Conservation (phyloP, 1,140 invertebrate genomes). For the Drosophila dunni region DNA sequence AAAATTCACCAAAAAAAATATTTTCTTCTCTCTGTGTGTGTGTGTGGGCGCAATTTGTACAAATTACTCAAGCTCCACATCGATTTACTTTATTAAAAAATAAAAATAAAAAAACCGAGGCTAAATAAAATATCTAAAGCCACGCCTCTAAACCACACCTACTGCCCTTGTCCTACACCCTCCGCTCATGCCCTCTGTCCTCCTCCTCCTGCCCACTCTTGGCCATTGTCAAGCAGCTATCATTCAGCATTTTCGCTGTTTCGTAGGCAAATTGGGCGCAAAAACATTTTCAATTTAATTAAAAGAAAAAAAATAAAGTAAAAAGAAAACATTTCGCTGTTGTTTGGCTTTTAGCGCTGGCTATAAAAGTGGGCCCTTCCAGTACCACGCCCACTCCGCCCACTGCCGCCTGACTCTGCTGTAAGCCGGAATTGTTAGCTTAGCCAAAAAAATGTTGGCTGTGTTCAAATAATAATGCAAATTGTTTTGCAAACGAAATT, state of each 20-base stretch:
- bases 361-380: slow-evolving; percentile 1
- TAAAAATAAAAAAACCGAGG: slow-evolving; percentile 16
- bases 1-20: slow-evolving; percentile 18
- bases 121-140: slow-evolving; percentile 34
- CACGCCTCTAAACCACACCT: neutral
- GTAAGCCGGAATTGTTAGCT: slow-evolving; percentile 46
- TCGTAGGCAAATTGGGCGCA: slow-evolving; percentile 58
- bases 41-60: slow-evolving; percentile 70
- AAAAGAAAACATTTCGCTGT: slow-evolving; percentile 33
- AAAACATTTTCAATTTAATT: slow-evolving; percentile 80
- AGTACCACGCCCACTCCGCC: no score
- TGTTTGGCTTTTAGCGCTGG: slow-evolving; percentile 26
- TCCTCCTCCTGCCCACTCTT: neutral
- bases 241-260: slow-evolving; percentile 44
- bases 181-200: neutral
- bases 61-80: slow-evolving; percentile 68
- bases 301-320: slow-evolving; percentile 61
- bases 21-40: neutral
- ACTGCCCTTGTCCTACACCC: neutral
- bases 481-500: slow-evolving; percentile 70
- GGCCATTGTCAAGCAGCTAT: slow-evolving; percentile 38
- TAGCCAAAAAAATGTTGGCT: slow-evolving; percentile 36
- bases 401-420: slow-evolving; percentile 15
- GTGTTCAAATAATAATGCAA: slow-evolving; percentile 74
- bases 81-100: slow-evolving; percentile 79